A percentile compares a stretch with the other conserved stretches of the same genome.
Conservation (phyloP, 2,888 invertebrate genomes). For the Craniophora ligustri region DNA sequence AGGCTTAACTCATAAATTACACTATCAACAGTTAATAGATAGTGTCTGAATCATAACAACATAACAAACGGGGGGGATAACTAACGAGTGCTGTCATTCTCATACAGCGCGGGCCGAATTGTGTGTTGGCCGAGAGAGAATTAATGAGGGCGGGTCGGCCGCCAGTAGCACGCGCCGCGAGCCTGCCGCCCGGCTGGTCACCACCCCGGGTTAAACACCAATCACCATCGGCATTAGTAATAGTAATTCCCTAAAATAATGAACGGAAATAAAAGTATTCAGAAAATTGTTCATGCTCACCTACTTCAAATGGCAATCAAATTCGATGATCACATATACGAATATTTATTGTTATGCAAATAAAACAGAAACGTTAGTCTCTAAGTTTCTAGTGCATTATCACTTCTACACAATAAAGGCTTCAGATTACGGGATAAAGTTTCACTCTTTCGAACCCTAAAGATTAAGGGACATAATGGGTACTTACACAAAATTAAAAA, state of each 20-base stretch:
- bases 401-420: not conserved
- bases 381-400: no score
- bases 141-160: slow-evolving; percentile 68
- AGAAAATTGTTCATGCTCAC: no score
- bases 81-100: slow-evolving; percentile 79
- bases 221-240: slow-evolving; percentile 50
- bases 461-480: slow-evolving; percentile 32
- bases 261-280: slow-evolving; percentile 29
- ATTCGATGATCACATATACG: no score
- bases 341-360: no score
- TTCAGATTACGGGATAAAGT: slow-evolving; percentile 1
- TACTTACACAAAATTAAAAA: slow-evolving; percentile 48
- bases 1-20: slow-evolving; percentile 57
- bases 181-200: slow-evolving; percentile 20
- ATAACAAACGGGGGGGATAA: slow-evolving; percentile 68
- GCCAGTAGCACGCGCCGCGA: slow-evolving; percentile 56
- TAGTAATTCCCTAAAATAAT: slow-evolving; percentile 41
- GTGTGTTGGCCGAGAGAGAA: slow-evolving; percentile 67
- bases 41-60: slow-evolving; percentile 72
- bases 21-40: slow-evolving; percentile 70
- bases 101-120: slow-evolving; percentile 68
- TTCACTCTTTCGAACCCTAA: slow-evolving; percentile 1
- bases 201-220: slow-evolving; percentile 49
- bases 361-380: no score
- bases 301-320: no score